Percentiles rank a stretch among this genome's conserved stretches.
Evolutionary conservation across 1,140 invertebrate genomes (phyloP).

Genomic region (Coptotermes formosanus): DNA sequence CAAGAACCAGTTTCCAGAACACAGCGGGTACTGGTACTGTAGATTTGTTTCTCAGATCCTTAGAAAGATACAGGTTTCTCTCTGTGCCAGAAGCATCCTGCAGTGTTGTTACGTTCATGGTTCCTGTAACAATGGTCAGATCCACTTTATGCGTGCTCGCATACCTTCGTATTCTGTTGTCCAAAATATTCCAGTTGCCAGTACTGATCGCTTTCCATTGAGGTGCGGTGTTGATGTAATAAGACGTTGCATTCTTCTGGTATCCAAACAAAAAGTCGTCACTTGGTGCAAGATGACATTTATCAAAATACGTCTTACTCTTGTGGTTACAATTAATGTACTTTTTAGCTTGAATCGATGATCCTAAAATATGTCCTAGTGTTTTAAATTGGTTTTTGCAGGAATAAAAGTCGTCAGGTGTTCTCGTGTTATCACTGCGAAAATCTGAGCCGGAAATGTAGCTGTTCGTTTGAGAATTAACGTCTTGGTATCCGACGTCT

Average conservation of each 20-base stretch:
- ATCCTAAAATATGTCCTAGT: constrained; percentile 41
- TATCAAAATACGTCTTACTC: constrained; percentile 40
- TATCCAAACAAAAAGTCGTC: constrained; percentile 61
- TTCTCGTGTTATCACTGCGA: constrained; percentile 36
- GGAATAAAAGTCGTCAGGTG: constrained; percentile 35
- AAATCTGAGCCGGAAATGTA: constrained; percentile 38
- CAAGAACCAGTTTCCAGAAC: constrained; percentile 62
- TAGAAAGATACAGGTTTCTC: constrained; percentile 50
- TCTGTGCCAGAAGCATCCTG: constrained; percentile 47
- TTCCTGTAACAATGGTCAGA: constrained; percentile 58
- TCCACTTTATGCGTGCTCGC: constrained; percentile 38
- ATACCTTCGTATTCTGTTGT: constrained; percentile 49
- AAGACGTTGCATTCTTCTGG: constrained; percentile 63
- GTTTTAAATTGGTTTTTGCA: constrained; percentile 35
- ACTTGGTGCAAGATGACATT: constrained; percentile 67
- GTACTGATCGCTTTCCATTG: constrained; percentile 66
- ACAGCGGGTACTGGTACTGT: constrained; percentile 56
- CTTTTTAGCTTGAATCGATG: constrained; percentile 39
- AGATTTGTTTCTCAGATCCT: constrained; percentile 43
- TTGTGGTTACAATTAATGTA: constrained; percentile 41
- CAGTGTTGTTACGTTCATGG: constrained; percentile 53
- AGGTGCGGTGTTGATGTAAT: constrained; percentile 62
- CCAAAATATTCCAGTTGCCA: constrained; percentile 60
- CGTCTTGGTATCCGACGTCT: constrained; percentile 30
- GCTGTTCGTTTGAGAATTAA: constrained; percentile 27